Evolutionary conservation across 2,113 vertebrate genomes (phyloP), one percentile per base, ranked within the genome.

Genomic region (Pollachius pollachius): DNA sequence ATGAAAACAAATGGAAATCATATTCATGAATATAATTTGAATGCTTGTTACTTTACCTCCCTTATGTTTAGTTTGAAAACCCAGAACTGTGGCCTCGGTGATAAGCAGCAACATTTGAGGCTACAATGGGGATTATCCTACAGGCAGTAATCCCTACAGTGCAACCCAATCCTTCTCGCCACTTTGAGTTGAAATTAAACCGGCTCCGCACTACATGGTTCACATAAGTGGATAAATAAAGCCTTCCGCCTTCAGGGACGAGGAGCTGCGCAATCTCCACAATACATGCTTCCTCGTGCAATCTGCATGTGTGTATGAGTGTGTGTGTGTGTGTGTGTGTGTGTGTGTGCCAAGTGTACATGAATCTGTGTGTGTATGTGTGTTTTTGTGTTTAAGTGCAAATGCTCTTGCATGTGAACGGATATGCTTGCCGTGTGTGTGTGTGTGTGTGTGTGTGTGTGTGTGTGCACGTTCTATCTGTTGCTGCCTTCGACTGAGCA

Each of bases 211-310:
- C 74, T 88, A 81, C 90, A 89, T 78, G 88, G 84, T 74, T 2
- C 76, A 76, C 78, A 91, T 90, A 91, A 92, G 80, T 85, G 85
- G 88, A 90, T 90, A 87, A 86, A 84, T 81, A 79, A 88, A 77
- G 67, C 18, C 75, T 83, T 62, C 63, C 67, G 63, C 89, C 89
- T 82, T 75, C 67, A 66, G 85, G 85, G 88, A 84, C 70, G 65
- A 83, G 68, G 70, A 16, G 71, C 62, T 15, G 19, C 75, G 65
- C 81, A 82, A 89, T 89, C 87, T 74, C 64, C 58, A 75, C 78
- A 84, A 81, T 18, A 34, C 78, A 84, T 19, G 76, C 78, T 77
- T 68, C 79, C 76, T 75, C 76, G 78, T 61, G 74, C 61, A 81
- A 67, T 64, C 19, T 65, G 34, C 41, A 64, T 52, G 27, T 70